A percentile compares a stretch with the other conserved stretches of the same genome.
phyloP scores from a whole-genome alignment of 2,888 invertebrate genomes.

The Aphidoletes aphidimyza region DNA sequence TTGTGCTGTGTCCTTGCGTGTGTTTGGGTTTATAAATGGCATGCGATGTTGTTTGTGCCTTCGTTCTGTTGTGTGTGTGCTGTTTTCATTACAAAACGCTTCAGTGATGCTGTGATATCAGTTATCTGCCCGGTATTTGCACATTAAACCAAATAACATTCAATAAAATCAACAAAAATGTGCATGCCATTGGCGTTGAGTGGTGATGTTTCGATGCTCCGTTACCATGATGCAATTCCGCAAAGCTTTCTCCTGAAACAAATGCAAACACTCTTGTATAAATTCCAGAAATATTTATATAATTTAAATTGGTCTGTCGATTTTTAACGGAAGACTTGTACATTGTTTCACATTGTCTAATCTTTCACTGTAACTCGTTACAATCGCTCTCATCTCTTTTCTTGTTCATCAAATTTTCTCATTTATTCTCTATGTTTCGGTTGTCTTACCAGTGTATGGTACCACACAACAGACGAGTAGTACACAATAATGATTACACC shows the following conservation, averaged over 20 bases:
- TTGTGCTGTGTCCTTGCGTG: not conserved
- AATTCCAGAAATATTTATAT: constrained; percentile 36
- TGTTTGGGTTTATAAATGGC: not conserved
- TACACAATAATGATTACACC: not conserved
- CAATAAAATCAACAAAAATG: constrained; percentile 52
- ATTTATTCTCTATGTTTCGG: not conserved
- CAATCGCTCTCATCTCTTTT: not conserved
- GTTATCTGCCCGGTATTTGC: constrained; percentile 14
- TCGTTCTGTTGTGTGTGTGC: not conserved
- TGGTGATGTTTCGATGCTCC: constrained; percentile 58
- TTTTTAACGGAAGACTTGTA: not conserved
- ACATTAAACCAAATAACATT: constrained; percentile 25
- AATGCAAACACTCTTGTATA: constrained; percentile 58
- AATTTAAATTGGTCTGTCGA: constrained; percentile 22
- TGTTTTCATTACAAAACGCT: not conserved
- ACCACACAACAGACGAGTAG: not conserved
- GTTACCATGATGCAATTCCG: constrained; percentile 70
- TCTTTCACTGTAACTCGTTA: not conserved
- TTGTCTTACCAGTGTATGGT: not conserved
- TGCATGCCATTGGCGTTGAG: not conserved
- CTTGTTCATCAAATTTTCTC: too few species aligned
- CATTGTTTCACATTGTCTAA: not conserved
- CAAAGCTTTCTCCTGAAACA: constrained; percentile 72
- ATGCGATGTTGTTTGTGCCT: not conserved
- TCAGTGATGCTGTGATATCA: not conserved